Evolutionary conservation across 2,888 invertebrate species (phyloP).

Genomic region (Ophion ellenae): DNA sequence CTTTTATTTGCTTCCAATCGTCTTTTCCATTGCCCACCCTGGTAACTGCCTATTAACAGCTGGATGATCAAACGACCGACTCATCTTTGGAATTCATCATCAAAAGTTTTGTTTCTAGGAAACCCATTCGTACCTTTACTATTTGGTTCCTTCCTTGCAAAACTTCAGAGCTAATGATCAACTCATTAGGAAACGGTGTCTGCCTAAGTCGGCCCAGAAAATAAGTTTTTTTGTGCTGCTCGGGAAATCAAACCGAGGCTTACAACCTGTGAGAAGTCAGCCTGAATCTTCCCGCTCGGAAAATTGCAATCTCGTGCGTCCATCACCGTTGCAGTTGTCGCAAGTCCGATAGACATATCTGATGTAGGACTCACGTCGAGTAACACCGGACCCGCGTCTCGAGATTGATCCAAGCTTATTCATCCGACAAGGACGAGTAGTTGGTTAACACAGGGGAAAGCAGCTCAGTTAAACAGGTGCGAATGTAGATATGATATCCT

Average conservation of each 20-base stretch:
- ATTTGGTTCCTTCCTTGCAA: too few relatives aligned
- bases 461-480: conserved; percentile 9
- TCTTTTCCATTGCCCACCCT: neutral
- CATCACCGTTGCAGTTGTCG: conserved; percentile 4
- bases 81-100: too few relatives aligned
- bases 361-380: conserved; percentile 27
- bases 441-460: conserved; percentile 7
- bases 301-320: conserved; percentile 10
- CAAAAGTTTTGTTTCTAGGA: too few relatives aligned
- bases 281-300: neutral
- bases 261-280: neutral
- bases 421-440: conserved; percentile 44
- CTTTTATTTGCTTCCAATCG: neutral
- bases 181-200: too few relatives aligned
- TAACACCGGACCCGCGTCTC: conserved; percentile 57
- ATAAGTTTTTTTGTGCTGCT: too few relatives aligned
- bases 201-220: too few relatives aligned
- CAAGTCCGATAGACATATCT: conserved; percentile 51
- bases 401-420: conserved; percentile 71
- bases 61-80: too few relatives aligned
- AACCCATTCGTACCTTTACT: too few relatives aligned
- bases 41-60: too few relatives aligned
- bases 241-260: too few relatives aligned
- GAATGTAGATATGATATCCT: neutral
- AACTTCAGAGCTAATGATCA: too few relatives aligned